These are phyloP conservation scores for Scelioninae gen. 2 DNA, from an alignment of 2,888 invertebrate genomes.

Conservation along the genomic window DNA sequence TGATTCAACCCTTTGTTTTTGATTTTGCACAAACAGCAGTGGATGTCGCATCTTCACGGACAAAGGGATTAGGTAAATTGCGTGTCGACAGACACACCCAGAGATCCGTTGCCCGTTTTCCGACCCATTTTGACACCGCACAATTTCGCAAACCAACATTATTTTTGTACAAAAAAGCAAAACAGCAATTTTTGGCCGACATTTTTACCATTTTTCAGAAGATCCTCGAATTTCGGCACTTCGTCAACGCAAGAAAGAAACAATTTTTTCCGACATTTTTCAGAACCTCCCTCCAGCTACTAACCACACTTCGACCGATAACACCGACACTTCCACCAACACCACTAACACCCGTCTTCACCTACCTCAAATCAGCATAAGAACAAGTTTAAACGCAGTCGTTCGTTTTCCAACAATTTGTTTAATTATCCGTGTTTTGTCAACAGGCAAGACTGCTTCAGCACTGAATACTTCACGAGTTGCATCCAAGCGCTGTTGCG, in stretches of 20 bases:
- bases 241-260: background rate
- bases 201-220: slow-evolving; percentile 32
- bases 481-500: slow-evolving; percentile 87
- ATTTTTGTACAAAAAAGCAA: slow-evolving; percentile 20
- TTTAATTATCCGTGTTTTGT: slow-evolving; percentile 14
- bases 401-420: slow-evolving; percentile 11
- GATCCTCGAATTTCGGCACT: background rate
- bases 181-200: background rate
- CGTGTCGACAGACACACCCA: slow-evolving; percentile 11
- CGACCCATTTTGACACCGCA: background rate
- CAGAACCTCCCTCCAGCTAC: background rate
- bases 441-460: slow-evolving; percentile 86
- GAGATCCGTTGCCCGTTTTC: slow-evolving; percentile 5
- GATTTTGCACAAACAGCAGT: slow-evolving; percentile 21
- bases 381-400: background rate
- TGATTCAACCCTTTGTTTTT: slow-evolving; percentile 5
- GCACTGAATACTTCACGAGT: slow-evolving; percentile 87
- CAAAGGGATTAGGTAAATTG: slow-evolving; percentile 45
- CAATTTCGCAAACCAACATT: background rate
- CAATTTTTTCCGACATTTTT: background rate
- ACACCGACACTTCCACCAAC: background rate
- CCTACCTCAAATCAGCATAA: background rate
- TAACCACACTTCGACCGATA: background rate
- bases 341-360: background rate
- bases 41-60: slow-evolving; percentile 26